These are phyloP conservation scores for Eugnorisma glareosa DNA, from an alignment of 2,888 invertebrate species.

Conservation along the genomic window DNA sequence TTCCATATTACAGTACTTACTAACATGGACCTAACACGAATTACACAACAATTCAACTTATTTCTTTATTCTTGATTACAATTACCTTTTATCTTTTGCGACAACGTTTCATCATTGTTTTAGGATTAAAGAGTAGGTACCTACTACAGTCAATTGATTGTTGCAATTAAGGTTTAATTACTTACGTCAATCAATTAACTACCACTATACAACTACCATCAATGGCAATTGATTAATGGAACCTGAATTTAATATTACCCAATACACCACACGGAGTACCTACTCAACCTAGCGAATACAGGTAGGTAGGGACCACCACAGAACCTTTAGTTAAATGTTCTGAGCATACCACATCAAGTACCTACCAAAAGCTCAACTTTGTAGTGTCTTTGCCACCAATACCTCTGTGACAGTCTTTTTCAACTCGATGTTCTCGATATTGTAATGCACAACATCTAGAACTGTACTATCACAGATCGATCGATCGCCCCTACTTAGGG, in stretches of 20 bases:
- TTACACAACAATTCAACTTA: slow-evolving; percentile 41
- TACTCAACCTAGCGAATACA: neutral
- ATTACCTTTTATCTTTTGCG: slow-evolving; percentile 22
- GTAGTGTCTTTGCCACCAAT: neutral
- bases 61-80: slow-evolving; percentile 37
- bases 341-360: neutral
- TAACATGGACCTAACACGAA: slow-evolving; percentile 13
- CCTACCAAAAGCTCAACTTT: neutral
- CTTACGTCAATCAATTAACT: neutral
- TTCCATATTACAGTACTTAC: slow-evolving; percentile 26
- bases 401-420: neutral
- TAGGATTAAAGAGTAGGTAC: slow-evolving; percentile 5
- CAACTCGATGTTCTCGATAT: neutral
- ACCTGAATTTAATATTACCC: neutral
- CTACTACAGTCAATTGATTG: neutral
- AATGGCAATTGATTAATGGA: neutral
- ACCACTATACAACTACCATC: too few relatives aligned
- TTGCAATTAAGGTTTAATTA: neutral
- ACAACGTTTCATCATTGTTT: slow-evolving; percentile 25
- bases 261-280: neutral
- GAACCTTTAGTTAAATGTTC: neutral
- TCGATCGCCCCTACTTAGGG: neutral
- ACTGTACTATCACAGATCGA: neutral
- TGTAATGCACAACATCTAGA: neutral
- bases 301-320: too few relatives aligned